phyloP scores from a whole-genome alignment of 2,888 invertebrate species.

The Ophioninae sp. region DNA sequence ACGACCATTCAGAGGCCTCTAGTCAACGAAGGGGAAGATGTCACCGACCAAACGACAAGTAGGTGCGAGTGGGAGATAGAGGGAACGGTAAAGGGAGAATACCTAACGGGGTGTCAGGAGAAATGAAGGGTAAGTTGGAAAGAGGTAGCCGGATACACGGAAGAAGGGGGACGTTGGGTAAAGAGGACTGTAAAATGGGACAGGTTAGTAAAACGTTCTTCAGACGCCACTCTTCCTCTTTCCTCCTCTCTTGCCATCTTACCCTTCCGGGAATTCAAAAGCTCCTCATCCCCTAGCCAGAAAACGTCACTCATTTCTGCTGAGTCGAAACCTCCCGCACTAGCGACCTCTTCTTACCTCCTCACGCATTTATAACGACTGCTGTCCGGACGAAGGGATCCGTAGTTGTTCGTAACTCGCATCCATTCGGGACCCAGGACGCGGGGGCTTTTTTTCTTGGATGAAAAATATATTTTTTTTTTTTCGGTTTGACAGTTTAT shows the following conservation, averaged over 20 bases:
- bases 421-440: background rate
- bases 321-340: conserved; percentile 37
- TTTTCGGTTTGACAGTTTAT: background rate
- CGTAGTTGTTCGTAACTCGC: background rate
- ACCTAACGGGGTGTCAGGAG: background rate
- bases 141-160: background rate
- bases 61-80: conserved; percentile 29
- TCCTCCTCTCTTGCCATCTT: conserved; percentile 18
- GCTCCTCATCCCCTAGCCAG: conserved; percentile 38
- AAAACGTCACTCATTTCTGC: conserved; percentile 52
- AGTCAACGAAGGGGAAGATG: conserved; percentile 2
- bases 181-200: conserved; percentile 57
- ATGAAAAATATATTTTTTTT: no score
- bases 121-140: conserved; percentile 1
- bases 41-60: background rate
- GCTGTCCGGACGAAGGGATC: background rate
- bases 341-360: conserved; percentile 10
- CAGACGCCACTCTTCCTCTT: conserved; percentile 59
- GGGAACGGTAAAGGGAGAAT: conserved; percentile 7
- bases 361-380: conserved; percentile 26
- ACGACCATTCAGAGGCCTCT: conserved; percentile 59
- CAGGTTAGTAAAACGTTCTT: conserved; percentile 67
- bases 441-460: background rate
- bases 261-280: conserved; percentile 62
- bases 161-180: background rate